A percentile compares a stretch with the other conserved stretches of the same genome.
Evolutionary conservation across 1,140 invertebrate species (phyloP).

Genomic region (Solenopsis invicta): DNA sequence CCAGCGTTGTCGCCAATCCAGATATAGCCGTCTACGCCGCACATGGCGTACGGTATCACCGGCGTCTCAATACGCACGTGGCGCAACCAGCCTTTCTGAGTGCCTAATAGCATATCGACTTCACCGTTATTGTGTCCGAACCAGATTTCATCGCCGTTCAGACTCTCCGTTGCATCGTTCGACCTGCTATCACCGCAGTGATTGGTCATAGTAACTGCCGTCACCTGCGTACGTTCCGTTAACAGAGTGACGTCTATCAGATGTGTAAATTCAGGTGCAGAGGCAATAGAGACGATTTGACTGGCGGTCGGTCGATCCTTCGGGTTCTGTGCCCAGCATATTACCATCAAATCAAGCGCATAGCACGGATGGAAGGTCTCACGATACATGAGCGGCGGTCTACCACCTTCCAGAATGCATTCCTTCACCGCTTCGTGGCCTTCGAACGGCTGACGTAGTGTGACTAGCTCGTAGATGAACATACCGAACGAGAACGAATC

Average conservation of each 20-base stretch:
- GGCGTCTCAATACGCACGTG: conserved; percentile 88
- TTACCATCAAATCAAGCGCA: conserved; percentile 97
- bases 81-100: conserved; percentile 88
- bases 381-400: conserved; percentile 94
- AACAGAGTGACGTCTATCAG: conserved; percentile 93
- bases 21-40: conserved; percentile 90
- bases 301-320: conserved; percentile 95
- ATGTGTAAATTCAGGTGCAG: conserved; percentile 97
- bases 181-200: conserved; percentile 59
- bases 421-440: conserved; percentile 98
- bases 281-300: conserved; percentile 96
- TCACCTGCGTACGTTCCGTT: conserved; percentile 88
- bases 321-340: conserved; percentile 97
- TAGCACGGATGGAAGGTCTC: conserved; percentile 95
- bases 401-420: conserved; percentile 96
- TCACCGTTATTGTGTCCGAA: conserved; percentile 91
- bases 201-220: conserved; percentile 85
- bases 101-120: conserved; percentile 90
- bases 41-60: conserved; percentile 89
- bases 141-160: conserved; percentile 89
- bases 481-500: conserved; percentile 99
- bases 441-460: conserved; percentile 97
- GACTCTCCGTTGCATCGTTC: conserved; percentile 77
- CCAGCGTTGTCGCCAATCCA: conserved; percentile 96
- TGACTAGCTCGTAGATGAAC: conserved; percentile 98